Evolutionary conservation across 2,888 invertebrate species (phyloP), one percentile per base, ranked within the genome.

Genomic region (Diloba caeruleocephala): DNA sequence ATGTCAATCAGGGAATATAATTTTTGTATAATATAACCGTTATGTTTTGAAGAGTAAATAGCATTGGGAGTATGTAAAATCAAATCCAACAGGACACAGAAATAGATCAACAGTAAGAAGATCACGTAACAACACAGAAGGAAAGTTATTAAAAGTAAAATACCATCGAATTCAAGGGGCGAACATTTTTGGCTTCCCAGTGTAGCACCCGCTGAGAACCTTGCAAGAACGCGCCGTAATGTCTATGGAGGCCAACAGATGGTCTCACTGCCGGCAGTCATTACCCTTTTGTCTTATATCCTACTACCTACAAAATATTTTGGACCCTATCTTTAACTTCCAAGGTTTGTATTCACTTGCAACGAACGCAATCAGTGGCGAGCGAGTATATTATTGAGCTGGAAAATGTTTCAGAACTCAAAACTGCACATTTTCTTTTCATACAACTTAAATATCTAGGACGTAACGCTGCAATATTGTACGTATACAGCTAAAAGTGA

Each of bases 211-310:
- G 72, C 74, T 62, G 70, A 66, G 73, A 71, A 56, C 37, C 66
- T 76, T 74, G 73, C 83, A 81, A 85, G 85, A 84, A 81, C 80
- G 79, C 80, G 74, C 79, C 80, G 76, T 90, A 88, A 90, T 88
- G 88, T 87, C 86, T 85, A 79, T 76, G 76, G 86, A 84, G 80
- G 84, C 86, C 85, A 85, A 81, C 90, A 90, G 90, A 90, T 89
- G 89, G 82, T 88, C 84, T 80, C 84, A 70, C 81, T 82, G 80
- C 84, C 80, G 63, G 81, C 76, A 80, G 74, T 82, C 88, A 88
- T 90, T 90, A 88, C 84, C 85, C 85, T 85, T 88, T 85, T 85
- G 87, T 89, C 84, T 87, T 86, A 84, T 79, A 76, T 79, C 79
- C 79, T 50, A 36, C 38, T 46, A 29, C 42, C 21, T 33, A 25